Evolutionary conservation across 1,140 invertebrate genomes (phyloP), one percentile per base, ranked within the genome.

Genomic region (Scaptomyza pallida): DNA sequence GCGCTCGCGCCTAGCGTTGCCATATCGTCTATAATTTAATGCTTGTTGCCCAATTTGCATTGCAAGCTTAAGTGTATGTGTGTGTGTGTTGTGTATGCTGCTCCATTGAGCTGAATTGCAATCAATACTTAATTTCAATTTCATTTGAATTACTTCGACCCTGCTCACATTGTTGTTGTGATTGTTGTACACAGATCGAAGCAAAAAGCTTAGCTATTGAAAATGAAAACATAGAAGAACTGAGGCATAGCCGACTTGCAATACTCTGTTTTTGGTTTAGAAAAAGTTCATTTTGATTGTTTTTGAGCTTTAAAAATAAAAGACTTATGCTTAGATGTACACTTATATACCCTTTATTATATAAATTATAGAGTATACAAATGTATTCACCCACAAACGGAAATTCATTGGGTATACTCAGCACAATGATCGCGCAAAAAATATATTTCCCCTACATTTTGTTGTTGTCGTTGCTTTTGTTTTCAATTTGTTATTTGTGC

Each of bases 371-470:
- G n/a, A n/a, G n/a, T n/a, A n/a, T n/a, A n/a, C n/a, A n/a, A n/a
- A n/a, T n/a, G n/a, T n/a, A n/a, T n/a, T n/a, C n/a, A n/a, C n/a
- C n/a, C n/a, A n/a, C n/a, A n/a, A n/a, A n/a, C n/a, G n/a, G n/a
- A n/a, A n/a, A n/a, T n/a, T n/a, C n/a, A n/a, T n/a, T n/a, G 73
- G 76, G 64, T 77, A 69, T 64, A 82, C 75, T 78, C 71, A 81
- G 78, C 73, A 73, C 79, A 82, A 81, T 82, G 78, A 82, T 82
- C 79, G 65, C 62, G 71, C 79, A 82, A 83, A 82, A 72, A n/a
- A n/a, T n/a, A 81, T 65, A 77, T 77, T 71, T 77, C 67, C 70
- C 63, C 65, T 71, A 43, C 35, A 56, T 30, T 50, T 50, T 72
- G 61, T 54, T 72, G 48, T 15, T 47, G 44, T 40, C 67, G 61